A percentile compares a stretch with the other conserved stretches of the same genome.
These are phyloP conservation scores for Ylistrum balloti DNA, from an alignment of 1,140 invertebrate genomes.

Conservation along the genomic window DNA sequence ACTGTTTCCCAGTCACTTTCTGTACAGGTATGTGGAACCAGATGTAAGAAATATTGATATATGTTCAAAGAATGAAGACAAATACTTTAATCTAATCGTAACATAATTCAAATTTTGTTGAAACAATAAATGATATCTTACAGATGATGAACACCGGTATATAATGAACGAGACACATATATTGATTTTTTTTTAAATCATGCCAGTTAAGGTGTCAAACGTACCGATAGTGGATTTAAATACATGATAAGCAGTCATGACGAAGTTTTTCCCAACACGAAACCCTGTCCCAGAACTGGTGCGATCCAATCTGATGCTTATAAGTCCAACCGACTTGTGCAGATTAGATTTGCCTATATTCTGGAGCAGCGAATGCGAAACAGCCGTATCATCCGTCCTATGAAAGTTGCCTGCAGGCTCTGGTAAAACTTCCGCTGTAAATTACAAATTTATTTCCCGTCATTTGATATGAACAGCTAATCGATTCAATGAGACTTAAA, in stretches of 20 bases:
- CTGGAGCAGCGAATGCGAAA: neutral
- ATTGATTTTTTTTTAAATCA: no score
- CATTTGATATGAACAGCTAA: no score
- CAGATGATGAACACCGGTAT: no score
- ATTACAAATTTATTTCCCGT: no score
- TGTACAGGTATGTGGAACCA: no score
- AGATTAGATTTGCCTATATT: neutral
- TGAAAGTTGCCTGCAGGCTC: neutral
- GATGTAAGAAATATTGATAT: no score
- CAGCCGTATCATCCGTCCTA: neutral
- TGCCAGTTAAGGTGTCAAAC: no score
- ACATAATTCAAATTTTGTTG: no score
- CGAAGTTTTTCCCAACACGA: neutral
- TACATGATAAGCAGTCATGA: constrained; percentile 8
- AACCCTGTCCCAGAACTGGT: neutral
- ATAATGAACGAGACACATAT: no score
- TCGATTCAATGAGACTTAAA: no score
- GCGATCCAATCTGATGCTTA: neutral
- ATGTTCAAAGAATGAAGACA: neutral
- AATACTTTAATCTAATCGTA: neutral
- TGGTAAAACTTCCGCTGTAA: neutral
- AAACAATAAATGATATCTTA: no score
- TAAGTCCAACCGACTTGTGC: neutral
- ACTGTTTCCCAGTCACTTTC: neutral
- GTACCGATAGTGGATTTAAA: neutral